Evolutionary conservation across 2,113 vertebrate genomes (phyloP), one percentile per base, ranked within the genome.

Genomic region (Mus pahari): DNA sequence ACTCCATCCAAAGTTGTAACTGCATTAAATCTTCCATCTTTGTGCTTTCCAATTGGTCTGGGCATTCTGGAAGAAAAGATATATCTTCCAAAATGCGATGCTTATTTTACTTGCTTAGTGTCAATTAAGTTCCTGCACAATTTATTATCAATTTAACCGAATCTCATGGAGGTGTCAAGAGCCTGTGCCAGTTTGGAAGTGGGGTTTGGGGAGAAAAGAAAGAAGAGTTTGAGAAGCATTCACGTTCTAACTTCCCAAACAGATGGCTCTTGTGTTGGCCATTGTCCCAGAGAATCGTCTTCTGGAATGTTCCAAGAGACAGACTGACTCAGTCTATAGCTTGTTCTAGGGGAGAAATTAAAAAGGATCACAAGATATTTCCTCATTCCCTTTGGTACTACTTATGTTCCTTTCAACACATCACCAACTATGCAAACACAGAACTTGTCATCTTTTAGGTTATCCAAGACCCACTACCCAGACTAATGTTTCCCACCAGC

Each of bases 201-300:
- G 24, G 70, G 24, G 53, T 89, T 89, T 74, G n/a, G 14, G 70
- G 70, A 31, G 50, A 71, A 53, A 88, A 22, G 68, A 88, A 88
- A 73, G 36, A 73, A 58, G 53, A 89, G 36, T 74, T 74, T 73
- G 50, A 89, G 70, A 74, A 89, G 48, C 70, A 58, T 73, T 42
- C n/a, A 7, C 24, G 74, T 74, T 89, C 50, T 55, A 89, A 53
- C 68, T 74, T 58, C 53, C 24, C 50, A 89, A 74, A 74, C 86
- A 89, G 86, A 89, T 89, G 86, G 86, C 42, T 74, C 45, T 73
- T 89, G 16, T 74, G 12, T 89, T 73, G 86, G 86, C 86, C 86
- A 74, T 53, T 89, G 70, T 74, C 86, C 48, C 70, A 74, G 86
- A 89, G 50, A 58, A 89, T 60, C 86, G 12, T 89, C 50, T 89